Evolutionary conservation across 1,140 invertebrate genomes (phyloP).

Genomic region (Neodiprion lecontei): DNA sequence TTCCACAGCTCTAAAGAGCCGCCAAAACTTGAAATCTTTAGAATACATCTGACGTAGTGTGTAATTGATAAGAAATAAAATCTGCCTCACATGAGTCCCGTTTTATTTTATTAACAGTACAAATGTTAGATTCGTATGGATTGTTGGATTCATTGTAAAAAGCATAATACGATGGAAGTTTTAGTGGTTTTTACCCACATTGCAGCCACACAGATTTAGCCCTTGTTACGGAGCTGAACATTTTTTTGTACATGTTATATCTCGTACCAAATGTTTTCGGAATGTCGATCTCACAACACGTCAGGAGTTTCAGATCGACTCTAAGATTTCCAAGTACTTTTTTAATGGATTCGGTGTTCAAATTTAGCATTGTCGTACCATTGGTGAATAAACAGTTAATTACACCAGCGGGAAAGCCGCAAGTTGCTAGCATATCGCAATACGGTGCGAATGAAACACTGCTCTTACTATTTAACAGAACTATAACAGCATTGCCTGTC

Average conservation of each 20-base stretch:
- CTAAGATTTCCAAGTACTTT: not conserved
- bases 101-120: no score
- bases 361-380: not conserved
- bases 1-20: no score
- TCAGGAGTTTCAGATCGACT: not conserved
- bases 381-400: constrained; percentile 19
- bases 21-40: no score
- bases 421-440: constrained; percentile 26
- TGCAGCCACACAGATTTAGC: no score
- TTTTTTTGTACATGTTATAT: not conserved
- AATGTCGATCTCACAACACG: no score
- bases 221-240: not conserved
- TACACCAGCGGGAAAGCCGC: constrained; percentile 28
- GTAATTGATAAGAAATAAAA: no score
- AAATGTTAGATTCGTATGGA: not conserved
- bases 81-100: no score
- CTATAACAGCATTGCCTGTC: constrained; percentile 25
- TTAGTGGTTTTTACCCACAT: not conserved
- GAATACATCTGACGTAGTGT: no score
- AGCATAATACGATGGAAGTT: not conserved
- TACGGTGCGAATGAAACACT: constrained; percentile 20
- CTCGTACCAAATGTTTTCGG: not conserved
- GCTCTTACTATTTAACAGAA: constrained; percentile 9
- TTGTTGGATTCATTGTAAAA: not conserved
- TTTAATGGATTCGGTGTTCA: no score